phyloP scores from a whole-genome alignment of 2,113 vertebrate genomes.

The Pterocles burchelli region DNA sequence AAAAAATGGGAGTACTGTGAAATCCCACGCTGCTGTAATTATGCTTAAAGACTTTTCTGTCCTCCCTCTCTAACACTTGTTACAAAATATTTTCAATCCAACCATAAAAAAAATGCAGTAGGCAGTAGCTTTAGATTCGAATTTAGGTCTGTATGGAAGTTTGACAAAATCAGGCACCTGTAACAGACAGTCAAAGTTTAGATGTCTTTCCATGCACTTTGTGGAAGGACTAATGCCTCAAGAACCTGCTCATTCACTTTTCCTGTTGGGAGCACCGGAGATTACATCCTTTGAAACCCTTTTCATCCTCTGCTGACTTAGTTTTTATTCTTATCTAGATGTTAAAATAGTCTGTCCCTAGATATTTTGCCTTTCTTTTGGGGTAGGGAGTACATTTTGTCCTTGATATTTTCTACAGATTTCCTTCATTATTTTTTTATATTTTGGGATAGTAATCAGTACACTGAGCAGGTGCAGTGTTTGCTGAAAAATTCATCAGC shows the following conservation, averaged over 20 bases:
- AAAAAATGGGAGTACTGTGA: constrained; percentile 90
- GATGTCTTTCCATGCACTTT: neutral
- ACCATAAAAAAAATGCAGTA: neutral
- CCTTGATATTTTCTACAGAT: neutral
- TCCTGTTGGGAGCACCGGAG: neutral
- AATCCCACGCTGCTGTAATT: constrained; percentile 84
- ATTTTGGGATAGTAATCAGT: neutral
- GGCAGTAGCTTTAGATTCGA: neutral
- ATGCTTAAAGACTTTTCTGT: neutral
- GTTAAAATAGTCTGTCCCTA: neutral
- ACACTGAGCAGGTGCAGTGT: neutral
- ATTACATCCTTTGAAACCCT: neutral
- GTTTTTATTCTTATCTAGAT: neutral
- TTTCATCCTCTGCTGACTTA: neutral
- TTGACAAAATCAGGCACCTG: neutral
- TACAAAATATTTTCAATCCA: neutral
- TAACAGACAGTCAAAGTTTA: neutral
- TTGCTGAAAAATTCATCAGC: neutral
- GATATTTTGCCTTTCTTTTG: neutral
- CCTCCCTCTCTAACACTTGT: neutral
- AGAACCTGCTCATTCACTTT: neutral
- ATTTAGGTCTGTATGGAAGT: neutral
- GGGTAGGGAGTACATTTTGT: neutral
- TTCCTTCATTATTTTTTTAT: neutral
- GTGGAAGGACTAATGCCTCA: neutral